Evolutionary conservation across 2,113 vertebrate species (phyloP).

Genomic region (Speoplatyrhinus poulsoni): DNA sequence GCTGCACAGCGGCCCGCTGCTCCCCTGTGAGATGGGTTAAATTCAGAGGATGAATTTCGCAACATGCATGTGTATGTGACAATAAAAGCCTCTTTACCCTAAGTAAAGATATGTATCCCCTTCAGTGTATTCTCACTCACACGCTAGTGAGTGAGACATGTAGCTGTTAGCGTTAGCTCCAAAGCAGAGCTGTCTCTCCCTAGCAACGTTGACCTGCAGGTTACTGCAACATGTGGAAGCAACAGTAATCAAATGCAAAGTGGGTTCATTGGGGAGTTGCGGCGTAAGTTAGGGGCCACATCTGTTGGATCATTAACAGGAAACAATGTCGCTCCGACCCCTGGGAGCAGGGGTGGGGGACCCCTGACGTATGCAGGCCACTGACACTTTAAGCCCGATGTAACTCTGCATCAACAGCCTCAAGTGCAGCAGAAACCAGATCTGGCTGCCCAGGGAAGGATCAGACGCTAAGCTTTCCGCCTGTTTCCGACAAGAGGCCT

Average conservation of each 20-base stretch:
- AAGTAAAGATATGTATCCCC: no score
- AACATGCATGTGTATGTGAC: no score
- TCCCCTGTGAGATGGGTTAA: no score
- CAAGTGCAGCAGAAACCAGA: slow-evolving; percentile 36
- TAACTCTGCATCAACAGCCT: slow-evolving; percentile 23
- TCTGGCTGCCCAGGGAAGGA: slow-evolving; percentile 23
- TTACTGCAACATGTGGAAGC: not conserved
- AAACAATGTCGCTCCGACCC: slow-evolving; percentile 27
- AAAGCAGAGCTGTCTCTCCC: not conserved
- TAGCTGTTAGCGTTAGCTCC: not conserved
- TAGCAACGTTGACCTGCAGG: no score
- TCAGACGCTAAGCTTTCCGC: slow-evolving; percentile 28
- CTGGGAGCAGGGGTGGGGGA: slow-evolving; percentile 16
- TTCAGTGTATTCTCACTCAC: not conserved
- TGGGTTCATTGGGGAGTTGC: not conserved
- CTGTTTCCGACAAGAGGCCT: slow-evolving; percentile 22
- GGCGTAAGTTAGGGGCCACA: slow-evolving; percentile 5
- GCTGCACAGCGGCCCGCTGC: no score
- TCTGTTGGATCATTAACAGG: slow-evolving; percentile 40
- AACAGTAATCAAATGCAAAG: slow-evolving; percentile 4
- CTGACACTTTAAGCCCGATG: slow-evolving; percentile 10
- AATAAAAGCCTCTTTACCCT: no score
- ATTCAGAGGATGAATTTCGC: no score
- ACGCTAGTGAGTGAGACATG: not conserved
- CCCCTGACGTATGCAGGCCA: slow-evolving; percentile 15